A percentile compares a stretch with the other conserved stretches of the same genome.
Conservation (phyloP, 2,113 vertebrate genomes). For the human (Homo sapiens) region DNA sequence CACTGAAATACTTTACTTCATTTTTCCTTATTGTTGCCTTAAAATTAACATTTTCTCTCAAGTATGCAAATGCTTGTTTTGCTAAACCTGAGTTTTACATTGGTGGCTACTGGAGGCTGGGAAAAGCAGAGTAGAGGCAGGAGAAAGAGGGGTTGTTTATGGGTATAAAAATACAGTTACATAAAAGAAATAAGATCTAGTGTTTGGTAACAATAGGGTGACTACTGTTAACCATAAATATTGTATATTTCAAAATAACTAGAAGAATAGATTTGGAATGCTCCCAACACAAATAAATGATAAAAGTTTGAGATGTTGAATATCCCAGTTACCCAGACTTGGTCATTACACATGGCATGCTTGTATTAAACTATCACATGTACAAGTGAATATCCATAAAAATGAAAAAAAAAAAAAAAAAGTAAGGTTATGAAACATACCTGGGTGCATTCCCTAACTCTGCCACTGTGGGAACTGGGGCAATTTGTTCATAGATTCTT, state of each 20-base stretch:
- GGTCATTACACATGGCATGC: not conserved
- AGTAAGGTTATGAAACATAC: not conserved
- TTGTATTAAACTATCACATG: not conserved
- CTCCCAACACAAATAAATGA: not conserved
- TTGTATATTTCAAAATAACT: not conserved
- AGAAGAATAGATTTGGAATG: not conserved
- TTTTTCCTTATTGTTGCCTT: constrained; percentile 29
- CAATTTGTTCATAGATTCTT: not conserved
- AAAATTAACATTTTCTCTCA: not conserved
- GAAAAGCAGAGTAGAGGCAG: not conserved
- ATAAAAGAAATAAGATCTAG: not conserved
- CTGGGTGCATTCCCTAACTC: not conserved
- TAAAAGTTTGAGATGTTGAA: not conserved
- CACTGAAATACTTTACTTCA: not conserved
- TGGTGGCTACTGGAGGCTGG: not conserved
- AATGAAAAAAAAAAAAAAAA: not conserved
- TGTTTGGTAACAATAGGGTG: not conserved
- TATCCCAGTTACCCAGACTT: not conserved
- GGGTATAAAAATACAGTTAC: not conserved
- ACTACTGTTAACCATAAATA: not conserved
- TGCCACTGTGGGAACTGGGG: not conserved
- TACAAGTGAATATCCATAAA: not conserved
- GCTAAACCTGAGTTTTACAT: not conserved
- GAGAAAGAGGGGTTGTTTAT: not conserved
- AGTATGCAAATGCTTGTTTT: not conserved